phyloP scores from a whole-genome alignment of 2,797 vertebrate species.

The Falco novaeseelandiae region DNA sequence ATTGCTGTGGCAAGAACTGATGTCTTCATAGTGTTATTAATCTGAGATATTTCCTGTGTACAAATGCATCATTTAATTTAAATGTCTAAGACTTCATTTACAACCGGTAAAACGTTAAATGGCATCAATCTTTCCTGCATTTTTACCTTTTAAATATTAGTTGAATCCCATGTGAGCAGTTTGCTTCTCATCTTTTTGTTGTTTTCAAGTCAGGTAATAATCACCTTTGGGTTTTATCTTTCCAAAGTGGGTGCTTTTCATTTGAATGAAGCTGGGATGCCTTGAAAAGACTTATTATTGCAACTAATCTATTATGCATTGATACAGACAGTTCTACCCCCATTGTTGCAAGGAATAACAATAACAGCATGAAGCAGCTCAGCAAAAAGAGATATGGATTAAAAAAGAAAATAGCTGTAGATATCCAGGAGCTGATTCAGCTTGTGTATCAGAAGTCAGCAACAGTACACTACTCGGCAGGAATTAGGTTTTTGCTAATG shows the following conservation, averaged over 20 bases:
- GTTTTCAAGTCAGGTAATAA: background rate
- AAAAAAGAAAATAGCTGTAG: background rate
- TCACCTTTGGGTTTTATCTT: background rate
- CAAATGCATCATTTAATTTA: background rate
- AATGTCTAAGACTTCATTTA: background rate
- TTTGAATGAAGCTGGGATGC: background rate
- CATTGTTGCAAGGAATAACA: background rate
- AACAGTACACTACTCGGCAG: background rate
- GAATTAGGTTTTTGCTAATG: background rate
- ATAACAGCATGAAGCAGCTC: background rate
- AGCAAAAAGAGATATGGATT: background rate
- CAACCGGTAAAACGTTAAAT: background rate
- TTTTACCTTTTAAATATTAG: background rate
- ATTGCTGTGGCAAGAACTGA: background rate
- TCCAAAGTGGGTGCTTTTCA: background rate
- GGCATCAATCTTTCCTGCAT: background rate
- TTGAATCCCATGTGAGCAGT: background rate
- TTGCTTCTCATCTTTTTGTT: background rate
- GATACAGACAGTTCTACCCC: background rate
- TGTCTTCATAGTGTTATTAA: background rate
- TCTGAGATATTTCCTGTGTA: background rate
- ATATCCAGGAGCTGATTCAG: background rate
- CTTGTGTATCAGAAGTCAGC: background rate
- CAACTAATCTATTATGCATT: background rate
- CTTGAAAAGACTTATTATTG: background rate